phyloP scores from a whole-genome alignment of 2,888 invertebrate species.

The Pammene fasciana region DNA sequence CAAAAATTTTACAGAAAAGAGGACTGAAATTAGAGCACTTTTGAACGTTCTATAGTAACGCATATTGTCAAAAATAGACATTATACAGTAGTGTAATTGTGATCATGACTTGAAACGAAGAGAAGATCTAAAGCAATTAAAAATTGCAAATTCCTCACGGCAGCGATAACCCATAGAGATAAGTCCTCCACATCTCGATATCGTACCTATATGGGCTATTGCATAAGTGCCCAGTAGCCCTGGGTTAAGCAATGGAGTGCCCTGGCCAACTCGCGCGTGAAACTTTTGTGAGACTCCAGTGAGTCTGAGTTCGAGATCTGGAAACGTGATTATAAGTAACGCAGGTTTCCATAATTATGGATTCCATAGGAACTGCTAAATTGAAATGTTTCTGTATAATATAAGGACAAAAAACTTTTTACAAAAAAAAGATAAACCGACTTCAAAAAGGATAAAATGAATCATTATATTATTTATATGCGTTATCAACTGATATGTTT shows the following conservation, averaged over 20 bases:
- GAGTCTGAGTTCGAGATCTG: constrained; percentile 17
- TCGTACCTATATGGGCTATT: constrained; percentile 22
- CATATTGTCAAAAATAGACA: too few species aligned
- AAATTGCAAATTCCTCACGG: constrained; percentile 26
- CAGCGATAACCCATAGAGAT: constrained; percentile 35
- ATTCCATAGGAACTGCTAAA: neutral
- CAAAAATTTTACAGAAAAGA: too few species aligned
- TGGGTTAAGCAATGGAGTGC: constrained; percentile 28
- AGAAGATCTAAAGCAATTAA: constrained; percentile 9
- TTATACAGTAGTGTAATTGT: too few species aligned
- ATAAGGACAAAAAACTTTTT: neutral
- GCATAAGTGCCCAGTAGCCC: constrained; percentile 32
- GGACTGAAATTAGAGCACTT: too few species aligned
- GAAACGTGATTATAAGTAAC: constrained; percentile 24
- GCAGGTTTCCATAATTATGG: neutral
- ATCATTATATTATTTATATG: too few species aligned
- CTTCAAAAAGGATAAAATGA: too few species aligned
- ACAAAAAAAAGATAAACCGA: too few species aligned
- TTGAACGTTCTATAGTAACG: too few species aligned
- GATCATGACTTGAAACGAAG: too few species aligned
- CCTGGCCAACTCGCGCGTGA: constrained; percentile 34
- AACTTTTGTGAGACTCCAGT: constrained; percentile 30
- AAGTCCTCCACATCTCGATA: constrained; percentile 31
- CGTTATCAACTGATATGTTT: too few species aligned
- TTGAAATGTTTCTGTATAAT: neutral